Evolutionary conservation across 2,113 vertebrate species (phyloP), one percentile per base, ranked within the genome.

Genomic region (Grantiella picta): DNA sequence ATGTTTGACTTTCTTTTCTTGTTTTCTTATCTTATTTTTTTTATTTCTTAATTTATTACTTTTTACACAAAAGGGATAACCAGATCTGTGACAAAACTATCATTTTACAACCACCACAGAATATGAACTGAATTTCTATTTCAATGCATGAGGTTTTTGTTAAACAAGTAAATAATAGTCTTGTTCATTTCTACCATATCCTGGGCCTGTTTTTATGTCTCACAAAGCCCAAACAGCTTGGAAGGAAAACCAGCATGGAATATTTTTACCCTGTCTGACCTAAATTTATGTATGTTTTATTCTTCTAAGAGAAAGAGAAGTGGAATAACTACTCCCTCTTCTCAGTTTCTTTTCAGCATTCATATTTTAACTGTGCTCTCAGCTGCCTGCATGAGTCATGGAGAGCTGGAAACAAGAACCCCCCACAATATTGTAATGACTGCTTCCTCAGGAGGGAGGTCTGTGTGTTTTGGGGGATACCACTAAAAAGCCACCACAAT

Each of bases 231-330:
- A 85, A 77, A 65, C 12, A 90, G 47, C 82, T 60, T 81, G 57
- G 86, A 90, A 92, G 63, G 14, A 91, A 96, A 95, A 81, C 6
- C 72, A 95, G 28, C 60, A 52, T 84, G 72, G 79, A 93, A 92
- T 96, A 95, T 94, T 96, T 94, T 90, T 90, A 90, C 90, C 88
- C 72, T 21, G 82, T 86, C 82, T 95, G 88, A 96, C 85, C 79
- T 94, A 96, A 86, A 93, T 95, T 75, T 64, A 72, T 86, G 72
- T 89, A 75, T 57, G 89, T 93, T 94, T 94, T 71, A 95, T 71
- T 93, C 90, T 96, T 96, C 82, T 86, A 86, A 90, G 52, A 93
- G 95, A 92, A 80, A 82, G 60, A 95, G 44, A 93, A 93, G 72
- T 68, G 73, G 69, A 90, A 93, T 94, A 95, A 86, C 82, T 93